A percentile compares a stretch with the other conserved stretches of the same genome.
phyloP scores from a whole-genome alignment of 2,113 vertebrate genomes.

The Lota lota region DNA sequence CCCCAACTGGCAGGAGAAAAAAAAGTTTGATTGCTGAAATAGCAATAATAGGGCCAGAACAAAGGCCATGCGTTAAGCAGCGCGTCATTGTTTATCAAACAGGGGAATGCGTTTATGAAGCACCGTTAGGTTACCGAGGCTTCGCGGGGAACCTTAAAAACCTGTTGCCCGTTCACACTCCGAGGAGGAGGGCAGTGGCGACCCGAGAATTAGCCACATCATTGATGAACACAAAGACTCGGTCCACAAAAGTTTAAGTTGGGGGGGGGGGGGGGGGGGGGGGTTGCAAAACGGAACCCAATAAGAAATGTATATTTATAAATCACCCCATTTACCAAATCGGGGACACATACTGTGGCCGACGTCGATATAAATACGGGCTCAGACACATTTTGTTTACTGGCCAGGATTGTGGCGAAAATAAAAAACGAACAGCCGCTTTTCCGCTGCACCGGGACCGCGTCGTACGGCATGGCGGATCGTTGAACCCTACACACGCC shows the following conservation, averaged over 20 bases:
- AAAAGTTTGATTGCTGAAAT: conserved; percentile 34
- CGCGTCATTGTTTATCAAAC: neutral
- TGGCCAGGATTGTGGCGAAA: neutral
- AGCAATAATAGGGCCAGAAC: conserved; percentile 7
- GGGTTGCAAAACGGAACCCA: conserved; percentile 5
- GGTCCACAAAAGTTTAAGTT: conserved; percentile 38
- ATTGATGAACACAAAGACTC: conserved; percentile 52
- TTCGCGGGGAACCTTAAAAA: conserved; percentile 45
- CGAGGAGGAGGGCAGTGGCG: conserved; percentile 22
- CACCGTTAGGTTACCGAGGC: neutral
- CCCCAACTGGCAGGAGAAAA: conserved; percentile 26
- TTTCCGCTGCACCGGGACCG: neutral
- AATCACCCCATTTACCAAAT: neutral
- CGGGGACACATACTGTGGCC: neutral
- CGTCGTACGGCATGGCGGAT: neutral
- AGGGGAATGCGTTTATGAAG: conserved; percentile 5
- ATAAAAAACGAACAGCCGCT: neutral
- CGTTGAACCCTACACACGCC: neutral
- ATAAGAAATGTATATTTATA: too few species aligned
- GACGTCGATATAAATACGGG: neutral
- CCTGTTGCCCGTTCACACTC: conserved; percentile 59
- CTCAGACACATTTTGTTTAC: neutral
- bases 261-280: too few species aligned
- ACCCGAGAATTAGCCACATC: neutral
- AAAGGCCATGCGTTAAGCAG: neutral